Evolutionary conservation across 2,888 invertebrate species (phyloP).

Genomic region (Epicampocera succincta): DNA sequence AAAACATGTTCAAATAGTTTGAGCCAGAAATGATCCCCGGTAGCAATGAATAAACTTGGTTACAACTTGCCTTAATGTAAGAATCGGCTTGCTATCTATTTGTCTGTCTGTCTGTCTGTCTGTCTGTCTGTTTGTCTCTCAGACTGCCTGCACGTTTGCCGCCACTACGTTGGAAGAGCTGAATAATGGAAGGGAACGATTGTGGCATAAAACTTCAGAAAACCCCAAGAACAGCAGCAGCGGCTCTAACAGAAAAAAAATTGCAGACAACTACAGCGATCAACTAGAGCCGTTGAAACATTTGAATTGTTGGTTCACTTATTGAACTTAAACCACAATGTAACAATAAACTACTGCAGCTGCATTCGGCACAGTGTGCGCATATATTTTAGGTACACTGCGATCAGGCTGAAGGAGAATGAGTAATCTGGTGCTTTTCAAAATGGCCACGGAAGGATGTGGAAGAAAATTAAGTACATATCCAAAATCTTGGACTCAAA

Average conservation of each 20-base stretch:
- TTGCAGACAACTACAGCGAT: slow-evolving; percentile 33
- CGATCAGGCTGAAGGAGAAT: no score
- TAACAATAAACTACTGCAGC: slow-evolving; percentile 51
- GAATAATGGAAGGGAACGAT: slow-evolving; percentile 13
- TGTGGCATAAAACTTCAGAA: slow-evolving; percentile 22
- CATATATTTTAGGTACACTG: background rate
- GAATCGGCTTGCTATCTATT: background rate
- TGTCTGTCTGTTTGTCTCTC: background rate
- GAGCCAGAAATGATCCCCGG: slow-evolving; percentile 77
- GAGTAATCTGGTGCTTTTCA: no score
- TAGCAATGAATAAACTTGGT: slow-evolving; percentile 76
- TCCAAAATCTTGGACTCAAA: no score
- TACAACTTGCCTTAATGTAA: slow-evolving; percentile 63
- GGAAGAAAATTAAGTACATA: no score
- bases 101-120: background rate
- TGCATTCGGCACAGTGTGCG: slow-evolving; percentile 17
- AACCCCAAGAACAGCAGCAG: slow-evolving; percentile 26
- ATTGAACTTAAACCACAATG: slow-evolving; percentile 61
- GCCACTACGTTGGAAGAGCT: slow-evolving; percentile 18
- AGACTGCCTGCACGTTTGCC: slow-evolving; percentile 3
- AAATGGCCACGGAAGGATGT: no score
- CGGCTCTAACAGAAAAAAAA: slow-evolving; percentile 1
- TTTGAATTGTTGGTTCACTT: slow-evolving; percentile 67
- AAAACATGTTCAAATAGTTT: slow-evolving; percentile 47
- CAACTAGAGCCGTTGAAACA: slow-evolving; percentile 45